Evolutionary conservation across 2,113 vertebrate species (phyloP).

Genomic region (Muscicapa adusta): DNA sequence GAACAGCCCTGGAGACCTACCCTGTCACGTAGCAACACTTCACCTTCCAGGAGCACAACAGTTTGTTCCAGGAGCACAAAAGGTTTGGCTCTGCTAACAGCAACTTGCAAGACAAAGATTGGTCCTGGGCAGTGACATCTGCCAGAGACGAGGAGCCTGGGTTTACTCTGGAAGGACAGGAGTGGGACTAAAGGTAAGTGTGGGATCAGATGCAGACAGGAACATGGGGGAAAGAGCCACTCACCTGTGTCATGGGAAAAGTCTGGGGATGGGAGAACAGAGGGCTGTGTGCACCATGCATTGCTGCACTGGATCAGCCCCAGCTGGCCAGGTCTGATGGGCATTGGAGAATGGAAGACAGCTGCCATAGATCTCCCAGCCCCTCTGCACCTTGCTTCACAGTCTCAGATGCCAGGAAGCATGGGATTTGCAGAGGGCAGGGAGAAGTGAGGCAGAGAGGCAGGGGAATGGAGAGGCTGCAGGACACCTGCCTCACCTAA

Average conservation of each 20-base stretch:
- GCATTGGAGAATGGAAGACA: neutral
- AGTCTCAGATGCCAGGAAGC: fast-evolving
- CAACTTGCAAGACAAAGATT: neutral
- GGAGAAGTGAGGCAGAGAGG: neutral
- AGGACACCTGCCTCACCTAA: neutral
- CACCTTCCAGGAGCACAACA: neutral
- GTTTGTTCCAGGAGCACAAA: neutral
- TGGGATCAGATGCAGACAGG: neutral
- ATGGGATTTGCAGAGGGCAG: neutral
- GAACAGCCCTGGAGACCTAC: neutral
- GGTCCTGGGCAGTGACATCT: neutral
- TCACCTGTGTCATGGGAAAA: fast-evolving
- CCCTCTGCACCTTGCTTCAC: neutral
- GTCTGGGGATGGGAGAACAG: neutral
- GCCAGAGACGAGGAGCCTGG: neutral
- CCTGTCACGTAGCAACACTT: constrained; percentile 42
- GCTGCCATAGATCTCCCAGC: neutral
- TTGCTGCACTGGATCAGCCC: neutral
- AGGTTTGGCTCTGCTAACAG: neutral
- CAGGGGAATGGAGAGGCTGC: neutral
- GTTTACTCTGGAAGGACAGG: neutral
- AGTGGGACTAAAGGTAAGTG: neutral
- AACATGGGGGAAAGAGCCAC: neutral
- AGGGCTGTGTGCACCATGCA: fast-evolving
- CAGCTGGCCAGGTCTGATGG: neutral